phyloP scores from a whole-genome alignment of 2,113 vertebrate species.

The Indri indri region DNA sequence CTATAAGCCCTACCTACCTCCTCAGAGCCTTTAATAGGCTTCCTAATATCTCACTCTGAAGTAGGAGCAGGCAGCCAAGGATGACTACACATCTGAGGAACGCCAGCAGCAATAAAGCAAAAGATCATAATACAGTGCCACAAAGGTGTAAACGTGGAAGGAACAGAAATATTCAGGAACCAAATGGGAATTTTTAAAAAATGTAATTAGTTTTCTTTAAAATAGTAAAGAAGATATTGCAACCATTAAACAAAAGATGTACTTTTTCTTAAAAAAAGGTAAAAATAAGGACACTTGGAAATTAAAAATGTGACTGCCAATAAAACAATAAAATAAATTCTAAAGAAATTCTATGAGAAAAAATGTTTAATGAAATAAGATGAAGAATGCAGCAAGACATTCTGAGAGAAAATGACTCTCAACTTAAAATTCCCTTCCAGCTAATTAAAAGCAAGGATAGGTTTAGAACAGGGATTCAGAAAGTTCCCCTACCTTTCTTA shows the following conservation, averaged over 20 bases:
- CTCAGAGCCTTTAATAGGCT: background rate
- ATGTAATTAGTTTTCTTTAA: background rate
- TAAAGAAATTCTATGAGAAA: background rate
- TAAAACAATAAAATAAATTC: background rate
- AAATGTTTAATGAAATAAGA: background rate
- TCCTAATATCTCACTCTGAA: background rate
- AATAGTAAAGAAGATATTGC: background rate
- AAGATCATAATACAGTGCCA: background rate
- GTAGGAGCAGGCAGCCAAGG: background rate
- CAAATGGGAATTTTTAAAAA: background rate
- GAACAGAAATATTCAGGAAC: background rate
- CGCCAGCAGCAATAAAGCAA: background rate
- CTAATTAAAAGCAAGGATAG: background rate
- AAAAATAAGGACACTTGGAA: background rate
- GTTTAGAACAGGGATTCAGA: background rate
- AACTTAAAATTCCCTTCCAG: background rate
- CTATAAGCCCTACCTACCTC: background rate
- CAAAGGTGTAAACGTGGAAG: background rate
- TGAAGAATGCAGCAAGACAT: background rate
- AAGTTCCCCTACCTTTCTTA: background rate
- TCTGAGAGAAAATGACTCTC: background rate
- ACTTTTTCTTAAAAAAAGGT: background rate
- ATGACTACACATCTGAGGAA: background rate
- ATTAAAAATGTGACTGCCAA: constrained; percentile 5
- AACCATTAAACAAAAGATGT: background rate